Base-by-base conservation (phyloP, 2,888 invertebrate genomes). In the Drosophila stalkeri region DNA sequence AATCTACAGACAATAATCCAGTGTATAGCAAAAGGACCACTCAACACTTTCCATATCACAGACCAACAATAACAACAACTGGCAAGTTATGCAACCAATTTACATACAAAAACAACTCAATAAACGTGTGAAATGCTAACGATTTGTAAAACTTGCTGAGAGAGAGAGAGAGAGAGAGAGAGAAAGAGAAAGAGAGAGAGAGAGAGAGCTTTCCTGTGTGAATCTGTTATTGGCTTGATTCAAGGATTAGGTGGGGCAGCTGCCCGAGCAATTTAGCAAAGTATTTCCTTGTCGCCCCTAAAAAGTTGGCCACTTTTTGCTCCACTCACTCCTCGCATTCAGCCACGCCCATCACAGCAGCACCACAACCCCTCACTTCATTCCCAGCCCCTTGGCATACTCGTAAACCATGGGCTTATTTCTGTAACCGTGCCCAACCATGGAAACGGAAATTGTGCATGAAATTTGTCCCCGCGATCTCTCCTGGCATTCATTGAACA, bases 91-190 rank as follows among this genome's bases (percentile, higher is more conserved):
- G 88, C 84, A 83, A 82, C 82, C 82, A 89, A 86, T 85, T 82
- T 84, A 85, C 86, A 89, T 82, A 87, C 83, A 87, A 89, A 87
- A 89, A 90, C 87, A 88, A 90, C 90, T 88, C 90, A 88, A 88
- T 90, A 88, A 88, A 88, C 90, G 87, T 88, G 87, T 81, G 89
- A 89, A 88, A 88, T 88, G 86, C 88, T 84, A 90, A 90, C 87
- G 90, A 84, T 90, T 88, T 87, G 86, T 88, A 89, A 78, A 86
- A 85, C 86, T 85, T 81, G 79, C 74, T 11, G 5, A 1, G 27
- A 2, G n/a, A 6, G 2, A 7, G 18, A 37, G 5, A 16, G 14
- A 37, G 37, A 37, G 16, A 37, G 14, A 35, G 35, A 35, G 12
- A 12, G 35, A 35, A 3, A 3, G 3, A 35, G 11, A 11, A 11